Conservation (phyloP, 2,888 invertebrate species). For the Chorisops tibialis region DNA sequence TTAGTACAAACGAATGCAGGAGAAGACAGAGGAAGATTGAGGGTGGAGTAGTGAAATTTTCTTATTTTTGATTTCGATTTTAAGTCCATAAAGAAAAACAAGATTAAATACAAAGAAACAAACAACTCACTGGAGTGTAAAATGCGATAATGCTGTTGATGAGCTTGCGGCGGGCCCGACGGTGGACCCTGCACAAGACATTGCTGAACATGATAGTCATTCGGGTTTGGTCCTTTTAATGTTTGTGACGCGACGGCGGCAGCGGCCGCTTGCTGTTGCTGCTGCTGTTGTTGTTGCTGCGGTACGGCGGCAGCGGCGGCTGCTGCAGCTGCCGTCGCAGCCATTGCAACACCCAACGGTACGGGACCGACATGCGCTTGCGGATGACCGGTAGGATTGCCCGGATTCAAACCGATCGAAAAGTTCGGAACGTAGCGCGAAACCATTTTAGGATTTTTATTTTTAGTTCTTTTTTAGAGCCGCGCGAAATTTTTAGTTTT, state of each 20-base stretch:
- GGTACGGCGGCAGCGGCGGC: conserved; percentile 22
- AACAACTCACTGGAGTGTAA: conserved; percentile 33
- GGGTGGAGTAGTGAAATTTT: too few species aligned
- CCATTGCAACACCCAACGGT: conserved; percentile 31
- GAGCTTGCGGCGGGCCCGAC: conserved; percentile 11
- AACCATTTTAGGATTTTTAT: conserved; percentile 29
- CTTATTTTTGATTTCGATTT: too few species aligned
- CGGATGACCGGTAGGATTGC: conserved; percentile 28
- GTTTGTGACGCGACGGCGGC: conserved; percentile 27
- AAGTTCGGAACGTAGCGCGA: conserved; percentile 32
- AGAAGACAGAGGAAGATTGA: too few species aligned
- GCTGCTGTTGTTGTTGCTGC: conserved; percentile 22
- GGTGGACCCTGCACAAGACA: conserved; percentile 29
- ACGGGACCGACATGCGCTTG: conserved; percentile 15
- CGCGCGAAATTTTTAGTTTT: too few species aligned
- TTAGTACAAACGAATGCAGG: not conserved
- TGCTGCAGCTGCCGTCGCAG: conserved; percentile 30
- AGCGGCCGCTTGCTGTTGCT: conserved; percentile 11
- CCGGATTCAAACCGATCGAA: conserved; percentile 28
- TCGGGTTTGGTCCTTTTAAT: conserved; percentile 27
- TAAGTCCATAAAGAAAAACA: too few species aligned
- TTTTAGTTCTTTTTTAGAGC: too few species aligned
- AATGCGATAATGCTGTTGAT: conserved; percentile 32
- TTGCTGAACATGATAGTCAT: conserved; percentile 31
- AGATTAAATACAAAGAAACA: too few species aligned